Base-by-base conservation (phyloP, 1,140 invertebrate genomes). In the Protaetia brevitarsis region DNA sequence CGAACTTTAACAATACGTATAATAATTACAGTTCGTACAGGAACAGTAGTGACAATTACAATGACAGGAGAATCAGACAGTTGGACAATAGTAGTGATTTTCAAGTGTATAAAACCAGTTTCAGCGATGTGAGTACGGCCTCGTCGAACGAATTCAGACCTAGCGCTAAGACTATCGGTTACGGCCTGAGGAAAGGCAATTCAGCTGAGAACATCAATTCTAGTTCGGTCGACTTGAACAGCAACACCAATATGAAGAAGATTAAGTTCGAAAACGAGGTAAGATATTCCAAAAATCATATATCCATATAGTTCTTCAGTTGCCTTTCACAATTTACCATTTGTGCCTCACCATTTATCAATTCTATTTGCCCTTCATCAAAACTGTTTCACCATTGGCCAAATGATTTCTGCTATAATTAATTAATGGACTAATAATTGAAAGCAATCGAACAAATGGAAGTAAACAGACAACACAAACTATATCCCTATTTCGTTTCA, bases 151-250 rank as follows among this genome's bases (percentile, higher is more conserved):
- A 31, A 19, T 23, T 23, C 27, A n/a, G 57, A n/a, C 26, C 26
- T 59, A 62, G 30, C 16, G 21, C 11, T 36, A 31, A 31, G 16
- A 5, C 30, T 23, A n/a, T 31, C 57, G 60, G 29, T 16, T 62
- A 62, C 16, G 19, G 19, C 16, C 62, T 78, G 21, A 72, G 79
- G 56, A 69, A 77, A 19, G 77, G 78, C 5, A 78, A 74, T 57
- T 80, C 79, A 1, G 74, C 77, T 16, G 79, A 81, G 66, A 79
- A 79, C 62, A 63, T 80, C 10, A 76, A 76, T 68, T 56, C 65
- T 11, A 71, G 69, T 34, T 64, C 68, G 11, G 30, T 71, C 31
- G 73, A 77, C 65, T 28, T 56, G n/a, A 64, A 67, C 21, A 56
- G 63, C 36, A 74, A 73, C 69, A 67, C 69, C 0, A 75, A 75